phyloP scores from a whole-genome alignment of 2,113 vertebrate genomes.

The Rhinolophus sinicus region DNA sequence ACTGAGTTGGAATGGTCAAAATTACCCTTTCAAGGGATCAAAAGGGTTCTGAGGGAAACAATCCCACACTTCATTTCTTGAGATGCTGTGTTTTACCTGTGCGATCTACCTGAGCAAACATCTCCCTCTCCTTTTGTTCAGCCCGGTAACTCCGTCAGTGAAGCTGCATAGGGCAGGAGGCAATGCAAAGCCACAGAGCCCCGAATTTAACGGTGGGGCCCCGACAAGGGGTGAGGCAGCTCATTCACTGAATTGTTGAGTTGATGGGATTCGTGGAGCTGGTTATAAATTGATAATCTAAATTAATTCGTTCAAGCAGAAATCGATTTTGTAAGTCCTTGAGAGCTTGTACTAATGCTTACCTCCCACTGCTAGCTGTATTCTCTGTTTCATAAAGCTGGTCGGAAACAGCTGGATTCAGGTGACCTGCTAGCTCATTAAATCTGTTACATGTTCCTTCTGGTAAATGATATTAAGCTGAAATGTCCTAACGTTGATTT shows the following conservation, averaged over 20 bases:
- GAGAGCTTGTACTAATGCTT: constrained; percentile 90
- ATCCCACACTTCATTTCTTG: background rate
- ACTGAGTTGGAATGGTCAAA: background rate
- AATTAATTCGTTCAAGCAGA: constrained; percentile 93
- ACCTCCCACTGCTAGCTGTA: constrained; percentile 88
- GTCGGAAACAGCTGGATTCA: constrained; percentile 93
- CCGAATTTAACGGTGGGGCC: constrained; percentile 80
- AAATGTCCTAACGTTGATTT: constrained; percentile 90
- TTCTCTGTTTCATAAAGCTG: constrained; percentile 88
- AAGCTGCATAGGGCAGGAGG: constrained; percentile 25
- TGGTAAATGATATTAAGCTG: constrained; percentile 92
- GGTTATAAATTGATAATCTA: constrained; percentile 94
- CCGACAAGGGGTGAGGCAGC: constrained; percentile 83
- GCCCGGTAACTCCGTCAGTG: constrained; percentile 60
- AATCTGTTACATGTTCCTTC: constrained; percentile 90
- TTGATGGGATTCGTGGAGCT: constrained; percentile 89
- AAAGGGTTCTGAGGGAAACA: background rate
- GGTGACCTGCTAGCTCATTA: constrained; percentile 93
- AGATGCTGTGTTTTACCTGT: constrained; percentile 14
- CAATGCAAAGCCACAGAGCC: background rate
- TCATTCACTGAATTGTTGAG: constrained; percentile 88
- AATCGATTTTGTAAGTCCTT: constrained; percentile 90
- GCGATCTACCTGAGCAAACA: constrained; percentile 70
- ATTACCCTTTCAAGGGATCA: constrained; percentile 2
- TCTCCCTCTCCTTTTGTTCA: constrained; percentile 67